phyloP scores from a whole-genome alignment of 2,888 invertebrate species.

The Bembecia ichneumoniformis region DNA sequence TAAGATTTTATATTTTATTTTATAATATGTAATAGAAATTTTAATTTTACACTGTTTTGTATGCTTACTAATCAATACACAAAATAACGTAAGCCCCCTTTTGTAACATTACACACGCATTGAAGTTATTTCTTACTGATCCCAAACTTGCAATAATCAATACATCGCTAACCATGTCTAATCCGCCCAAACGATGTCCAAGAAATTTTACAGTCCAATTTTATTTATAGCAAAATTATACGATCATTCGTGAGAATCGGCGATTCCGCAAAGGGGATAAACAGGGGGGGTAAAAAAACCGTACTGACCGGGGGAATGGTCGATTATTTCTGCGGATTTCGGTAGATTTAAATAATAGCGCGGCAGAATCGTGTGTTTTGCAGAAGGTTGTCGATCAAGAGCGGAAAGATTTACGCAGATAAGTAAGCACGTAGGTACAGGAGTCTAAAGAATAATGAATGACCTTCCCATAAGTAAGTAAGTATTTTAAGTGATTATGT shows the following conservation, averaged over 20 bases:
- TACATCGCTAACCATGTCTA: not conserved
- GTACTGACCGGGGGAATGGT: slow-evolving; percentile 8
- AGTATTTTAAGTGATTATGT: too few relatives aligned
- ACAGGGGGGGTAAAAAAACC: not conserved
- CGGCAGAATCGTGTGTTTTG: not conserved
- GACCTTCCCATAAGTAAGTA: too few relatives aligned
- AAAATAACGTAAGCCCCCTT: too few relatives aligned
- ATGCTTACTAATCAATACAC: too few relatives aligned
- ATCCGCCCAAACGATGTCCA: slow-evolving; percentile 25
- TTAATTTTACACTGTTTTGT: too few relatives aligned
- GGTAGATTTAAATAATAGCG: slow-evolving; percentile 1
- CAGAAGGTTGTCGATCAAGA: not conserved
- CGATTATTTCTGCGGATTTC: slow-evolving; percentile 13
- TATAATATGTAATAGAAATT: too few relatives aligned
- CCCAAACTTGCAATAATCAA: too few relatives aligned
- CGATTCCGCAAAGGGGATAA: slow-evolving; percentile 21
- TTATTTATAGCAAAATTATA: slow-evolving; percentile 68
- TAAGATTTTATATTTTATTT: too few relatives aligned
- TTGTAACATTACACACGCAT: too few relatives aligned
- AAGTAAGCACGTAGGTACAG: too few relatives aligned
- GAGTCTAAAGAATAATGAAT: too few relatives aligned
- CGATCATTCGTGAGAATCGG: slow-evolving; percentile 52
- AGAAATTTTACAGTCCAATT: slow-evolving; percentile 60
- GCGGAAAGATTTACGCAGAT: not conserved
- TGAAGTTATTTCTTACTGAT: too few relatives aligned